Evolutionary conservation across 2,113 vertebrate species (phyloP).

Genomic region (Paradoxurus hermaphroditus): DNA sequence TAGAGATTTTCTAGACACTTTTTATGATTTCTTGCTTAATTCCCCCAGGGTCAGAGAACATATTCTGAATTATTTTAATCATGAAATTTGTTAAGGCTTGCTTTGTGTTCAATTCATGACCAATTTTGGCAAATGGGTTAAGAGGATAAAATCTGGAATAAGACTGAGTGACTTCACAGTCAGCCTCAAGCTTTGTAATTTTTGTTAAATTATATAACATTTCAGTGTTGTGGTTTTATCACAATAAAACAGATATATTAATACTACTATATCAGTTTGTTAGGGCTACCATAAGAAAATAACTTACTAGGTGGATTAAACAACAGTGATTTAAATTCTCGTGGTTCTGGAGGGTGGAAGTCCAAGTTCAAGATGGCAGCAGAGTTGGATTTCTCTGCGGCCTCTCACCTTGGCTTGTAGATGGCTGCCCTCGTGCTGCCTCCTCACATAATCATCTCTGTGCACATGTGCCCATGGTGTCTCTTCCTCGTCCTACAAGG

Average conservation of each 20-base stretch:
- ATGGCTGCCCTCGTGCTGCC: neutral
- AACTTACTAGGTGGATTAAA: neutral
- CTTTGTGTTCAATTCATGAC: neutral
- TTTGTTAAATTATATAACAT: neutral
- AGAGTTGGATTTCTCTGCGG: neutral
- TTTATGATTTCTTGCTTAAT: neutral
- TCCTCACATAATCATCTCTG: neutral
- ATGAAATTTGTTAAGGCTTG: neutral
- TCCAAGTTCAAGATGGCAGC: neutral
- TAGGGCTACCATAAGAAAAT: neutral
- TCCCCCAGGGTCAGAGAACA: neutral
- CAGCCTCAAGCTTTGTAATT: neutral
- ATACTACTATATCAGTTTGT: neutral
- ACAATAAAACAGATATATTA: neutral
- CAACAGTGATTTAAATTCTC: neutral
- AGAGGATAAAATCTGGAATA: neutral
- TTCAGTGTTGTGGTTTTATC: neutral
- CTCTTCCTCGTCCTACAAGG: neutral
- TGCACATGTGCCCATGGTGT: no score
- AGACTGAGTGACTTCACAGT: neutral
- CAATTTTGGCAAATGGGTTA: neutral
- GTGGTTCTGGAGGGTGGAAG: neutral
- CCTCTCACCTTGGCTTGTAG: neutral
- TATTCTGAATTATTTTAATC: neutral
- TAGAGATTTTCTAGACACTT: neutral